Evolutionary conservation across 2,797 vertebrate genomes (phyloP).

Genomic region (Limosa lapponica): DNA sequence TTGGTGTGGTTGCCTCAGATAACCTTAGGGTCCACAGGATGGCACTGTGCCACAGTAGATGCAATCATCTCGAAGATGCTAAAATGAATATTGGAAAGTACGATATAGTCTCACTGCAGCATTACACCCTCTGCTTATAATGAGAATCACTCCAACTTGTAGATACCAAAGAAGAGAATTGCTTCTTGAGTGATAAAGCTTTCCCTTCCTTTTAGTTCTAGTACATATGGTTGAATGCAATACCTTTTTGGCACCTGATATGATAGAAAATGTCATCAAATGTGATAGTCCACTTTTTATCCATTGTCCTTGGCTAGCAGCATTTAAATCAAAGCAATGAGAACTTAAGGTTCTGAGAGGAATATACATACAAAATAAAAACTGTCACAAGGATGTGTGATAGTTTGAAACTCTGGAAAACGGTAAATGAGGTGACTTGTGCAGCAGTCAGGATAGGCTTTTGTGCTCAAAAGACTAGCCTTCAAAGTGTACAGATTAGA

Average conservation of each 20-base stretch:
- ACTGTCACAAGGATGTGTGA: not conserved
- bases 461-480: not conserved
- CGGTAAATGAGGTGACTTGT: not conserved
- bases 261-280: not conserved
- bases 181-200: not conserved
- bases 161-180: not conserved
- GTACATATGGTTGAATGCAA: not conserved
- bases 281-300: not conserved
- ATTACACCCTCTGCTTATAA: not conserved
- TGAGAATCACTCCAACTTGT: not conserved
- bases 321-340: not conserved
- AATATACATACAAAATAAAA: not conserved
- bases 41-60: slow-evolving; percentile 19
- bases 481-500: not conserved
- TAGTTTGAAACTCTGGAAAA: not conserved
- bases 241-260: not conserved
- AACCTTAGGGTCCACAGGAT: not conserved
- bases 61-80: not conserved
- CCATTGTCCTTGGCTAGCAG: not conserved
- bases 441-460: not conserved
- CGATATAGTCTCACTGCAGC: not conserved
- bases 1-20: not conserved
- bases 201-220: not conserved
- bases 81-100: not conserved
- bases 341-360: not conserved